These are phyloP conservation scores for Himalopsyche japonica DNA, from an alignment of 2,888 invertebrate genomes.

Conservation along the genomic window DNA sequence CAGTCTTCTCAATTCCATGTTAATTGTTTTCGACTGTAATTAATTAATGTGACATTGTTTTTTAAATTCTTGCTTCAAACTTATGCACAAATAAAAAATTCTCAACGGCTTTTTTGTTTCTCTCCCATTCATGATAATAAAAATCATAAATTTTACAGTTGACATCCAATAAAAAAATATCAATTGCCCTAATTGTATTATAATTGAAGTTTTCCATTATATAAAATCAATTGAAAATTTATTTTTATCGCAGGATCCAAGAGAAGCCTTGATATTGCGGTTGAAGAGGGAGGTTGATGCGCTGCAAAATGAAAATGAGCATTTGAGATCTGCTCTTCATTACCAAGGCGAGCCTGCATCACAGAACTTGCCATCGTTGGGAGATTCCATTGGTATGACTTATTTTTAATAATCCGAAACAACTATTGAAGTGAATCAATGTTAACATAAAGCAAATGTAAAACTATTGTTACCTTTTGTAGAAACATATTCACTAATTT, in stretches of 20 bases:
- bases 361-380: neutral
- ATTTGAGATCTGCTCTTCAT: conserved; percentile 75
- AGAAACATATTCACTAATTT: too few species aligned
- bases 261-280: conserved; percentile 87
- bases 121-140: too few species aligned
- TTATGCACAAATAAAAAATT: too few species aligned
- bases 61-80: too few species aligned
- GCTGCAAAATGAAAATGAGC: conserved; percentile 86
- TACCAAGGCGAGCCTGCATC: conserved; percentile 61
- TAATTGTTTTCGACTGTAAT: too few species aligned
- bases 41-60: too few species aligned
- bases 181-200: neutral
- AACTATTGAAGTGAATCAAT: neutral
- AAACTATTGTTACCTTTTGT: neutral
- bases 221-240: neutral
- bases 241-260: conserved; percentile 70
- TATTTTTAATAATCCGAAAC: neutral
- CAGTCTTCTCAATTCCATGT: too few species aligned
- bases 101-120: too few species aligned
- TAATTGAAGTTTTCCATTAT: too few species aligned
- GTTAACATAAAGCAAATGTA: too few species aligned
- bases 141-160: too few species aligned
- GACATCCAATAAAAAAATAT: neutral
- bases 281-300: conserved; percentile 85
- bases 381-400: conserved; percentile 17